Evolutionary conservation across 2,113 vertebrate species (phyloP).

Genomic region (Apistogramma diplotaenia): DNA sequence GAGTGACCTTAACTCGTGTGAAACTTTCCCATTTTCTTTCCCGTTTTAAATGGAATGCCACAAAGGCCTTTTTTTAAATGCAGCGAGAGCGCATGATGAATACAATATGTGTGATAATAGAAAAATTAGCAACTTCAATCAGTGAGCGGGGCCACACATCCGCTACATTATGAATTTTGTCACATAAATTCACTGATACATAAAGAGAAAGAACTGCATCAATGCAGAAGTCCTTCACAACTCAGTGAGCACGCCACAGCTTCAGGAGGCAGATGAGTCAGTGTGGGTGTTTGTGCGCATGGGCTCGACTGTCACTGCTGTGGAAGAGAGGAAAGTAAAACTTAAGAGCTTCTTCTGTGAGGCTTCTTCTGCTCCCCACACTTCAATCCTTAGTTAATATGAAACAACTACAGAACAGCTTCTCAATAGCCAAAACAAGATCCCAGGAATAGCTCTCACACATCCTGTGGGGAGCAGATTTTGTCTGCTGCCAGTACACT

Average conservation of each 20-base stretch:
- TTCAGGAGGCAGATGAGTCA: constrained; percentile 39
- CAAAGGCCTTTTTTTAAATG: background rate
- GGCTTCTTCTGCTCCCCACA: constrained; percentile 23
- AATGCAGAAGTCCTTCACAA: constrained; percentile 52
- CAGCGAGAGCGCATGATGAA: background rate
- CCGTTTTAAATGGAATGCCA: background rate
- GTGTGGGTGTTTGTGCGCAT: background rate
- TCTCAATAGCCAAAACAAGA: constrained; percentile 41
- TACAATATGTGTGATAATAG: background rate
- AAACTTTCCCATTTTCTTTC: background rate
- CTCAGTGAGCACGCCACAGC: constrained; percentile 25
- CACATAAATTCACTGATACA: constrained; percentile 10
- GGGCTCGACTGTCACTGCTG: constrained; percentile 8
- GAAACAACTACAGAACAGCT: constrained; percentile 46
- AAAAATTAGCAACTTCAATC: background rate
- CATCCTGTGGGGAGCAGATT: constrained; percentile 14
- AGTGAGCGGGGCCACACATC: background rate
- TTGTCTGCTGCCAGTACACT: constrained; percentile 10
- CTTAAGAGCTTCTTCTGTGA: constrained; percentile 14
- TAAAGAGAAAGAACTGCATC: constrained; percentile 2
- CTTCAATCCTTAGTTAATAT: constrained; percentile 43
- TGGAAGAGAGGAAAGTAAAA: background rate
- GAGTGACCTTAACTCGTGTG: background rate
- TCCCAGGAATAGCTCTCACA: constrained; percentile 29
- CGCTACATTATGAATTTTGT: background rate